Conservation (phyloP, 2,888 invertebrate genomes). For the Eupithecia inturbata region DNA sequence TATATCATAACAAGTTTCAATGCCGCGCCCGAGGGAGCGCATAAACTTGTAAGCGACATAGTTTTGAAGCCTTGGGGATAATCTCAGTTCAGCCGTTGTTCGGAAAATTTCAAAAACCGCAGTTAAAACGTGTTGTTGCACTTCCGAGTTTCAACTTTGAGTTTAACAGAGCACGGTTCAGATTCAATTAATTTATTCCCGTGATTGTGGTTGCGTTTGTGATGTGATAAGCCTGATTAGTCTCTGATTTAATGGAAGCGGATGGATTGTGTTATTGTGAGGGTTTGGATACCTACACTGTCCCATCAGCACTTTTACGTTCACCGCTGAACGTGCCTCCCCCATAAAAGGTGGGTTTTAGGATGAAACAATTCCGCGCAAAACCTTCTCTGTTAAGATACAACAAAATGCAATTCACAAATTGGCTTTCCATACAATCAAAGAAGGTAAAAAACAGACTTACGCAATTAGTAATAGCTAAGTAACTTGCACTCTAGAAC, state of each 20-base stretch:
- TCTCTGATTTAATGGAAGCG: constrained; percentile 7
- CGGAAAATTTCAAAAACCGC: constrained; percentile 48
- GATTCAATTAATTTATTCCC: neutral
- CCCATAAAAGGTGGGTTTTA: too few species aligned
- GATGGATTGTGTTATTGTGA: neutral
- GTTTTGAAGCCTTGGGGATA: constrained; percentile 49
- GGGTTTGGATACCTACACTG: neutral
- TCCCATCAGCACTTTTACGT: too few species aligned
- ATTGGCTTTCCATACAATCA: too few species aligned
- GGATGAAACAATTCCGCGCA: too few species aligned
- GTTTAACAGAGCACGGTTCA: neutral
- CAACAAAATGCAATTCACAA: too few species aligned
- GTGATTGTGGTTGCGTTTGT: neutral
- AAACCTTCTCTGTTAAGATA: too few species aligned
- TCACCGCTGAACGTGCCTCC: too few species aligned
- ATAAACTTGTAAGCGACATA: constrained; percentile 57
- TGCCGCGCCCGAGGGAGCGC: constrained; percentile 57
- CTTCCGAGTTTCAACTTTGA: constrained; percentile 28
- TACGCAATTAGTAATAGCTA: too few species aligned
- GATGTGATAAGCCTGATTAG: constrained; percentile 4
- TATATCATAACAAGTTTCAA: constrained; percentile 67
- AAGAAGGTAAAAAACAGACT: too few species aligned
- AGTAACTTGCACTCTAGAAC: too few species aligned
- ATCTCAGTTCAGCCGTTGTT: constrained; percentile 40
- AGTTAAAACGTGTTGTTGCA: constrained; percentile 34